These are phyloP conservation scores for Orthonychiurus folsomi DNA, from an alignment of 2,888 invertebrate genomes.

Conservation along the genomic window DNA sequence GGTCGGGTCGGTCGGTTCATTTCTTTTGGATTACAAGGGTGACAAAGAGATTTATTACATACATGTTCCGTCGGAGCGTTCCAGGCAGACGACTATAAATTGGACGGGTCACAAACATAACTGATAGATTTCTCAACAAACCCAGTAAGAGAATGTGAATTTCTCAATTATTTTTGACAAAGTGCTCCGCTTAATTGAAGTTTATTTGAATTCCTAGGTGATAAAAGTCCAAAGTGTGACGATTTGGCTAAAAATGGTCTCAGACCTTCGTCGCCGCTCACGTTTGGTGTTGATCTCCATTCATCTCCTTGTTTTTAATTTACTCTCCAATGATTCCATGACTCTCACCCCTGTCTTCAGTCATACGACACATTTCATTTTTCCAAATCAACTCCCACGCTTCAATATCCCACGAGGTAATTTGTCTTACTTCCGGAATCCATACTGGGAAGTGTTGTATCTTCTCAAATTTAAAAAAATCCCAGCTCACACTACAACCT, in stretches of 20 bases:
- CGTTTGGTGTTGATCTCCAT: background rate
- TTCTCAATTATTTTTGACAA: too few relatives aligned
- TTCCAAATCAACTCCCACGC: constrained; percentile 27
- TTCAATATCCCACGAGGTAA: constrained; percentile 35
- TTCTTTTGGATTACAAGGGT: too few relatives aligned
- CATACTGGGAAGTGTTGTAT: constrained; percentile 38
- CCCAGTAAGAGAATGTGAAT: too few relatives aligned
- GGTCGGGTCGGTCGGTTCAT: too few relatives aligned
- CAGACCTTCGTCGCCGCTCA: background rate
- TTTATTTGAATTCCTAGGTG: too few relatives aligned
- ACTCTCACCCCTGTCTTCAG: background rate
- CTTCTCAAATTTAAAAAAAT: constrained; percentile 33
- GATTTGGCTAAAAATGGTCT: background rate
- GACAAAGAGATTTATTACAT: too few relatives aligned
- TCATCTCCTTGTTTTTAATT: background rate
- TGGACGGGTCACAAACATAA: too few relatives aligned
- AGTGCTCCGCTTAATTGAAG: too few relatives aligned
- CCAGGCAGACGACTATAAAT: too few relatives aligned
- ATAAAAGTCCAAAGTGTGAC: too few relatives aligned
- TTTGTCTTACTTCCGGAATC: constrained; percentile 27
- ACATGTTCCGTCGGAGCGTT: too few relatives aligned
- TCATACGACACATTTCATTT: constrained; percentile 18
- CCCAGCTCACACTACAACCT: constrained; percentile 24
- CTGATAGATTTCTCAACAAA: too few relatives aligned
- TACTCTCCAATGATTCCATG: background rate